phyloP scores from a whole-genome alignment of 2,113 vertebrate genomes.

The Tetraodon nigroviridis region DNA sequence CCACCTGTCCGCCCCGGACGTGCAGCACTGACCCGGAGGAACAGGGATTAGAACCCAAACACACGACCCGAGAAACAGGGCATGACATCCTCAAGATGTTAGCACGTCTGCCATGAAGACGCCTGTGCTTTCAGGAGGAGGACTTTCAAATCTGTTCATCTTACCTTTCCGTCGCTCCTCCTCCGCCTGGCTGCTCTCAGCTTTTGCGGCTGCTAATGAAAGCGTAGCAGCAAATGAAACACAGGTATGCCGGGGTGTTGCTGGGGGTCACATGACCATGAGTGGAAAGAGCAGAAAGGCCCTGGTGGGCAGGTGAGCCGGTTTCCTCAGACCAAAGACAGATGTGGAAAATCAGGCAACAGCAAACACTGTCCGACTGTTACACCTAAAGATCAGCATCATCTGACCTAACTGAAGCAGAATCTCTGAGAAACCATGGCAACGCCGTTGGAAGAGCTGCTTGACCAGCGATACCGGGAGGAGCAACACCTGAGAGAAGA shows the following conservation, averaged over 20 bases:
- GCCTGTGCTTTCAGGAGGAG: too few species aligned
- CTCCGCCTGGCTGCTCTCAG: constrained; percentile 41
- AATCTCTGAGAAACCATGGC: not conserved
- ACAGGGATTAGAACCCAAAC: too few species aligned
- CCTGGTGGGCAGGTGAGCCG: constrained; percentile 16
- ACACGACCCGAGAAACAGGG: too few species aligned
- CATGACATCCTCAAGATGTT: too few species aligned
- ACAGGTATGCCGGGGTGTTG: constrained; percentile 37
- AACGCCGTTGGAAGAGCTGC: too few species aligned
- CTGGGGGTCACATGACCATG: constrained; percentile 42
- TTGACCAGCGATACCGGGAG: not conserved
- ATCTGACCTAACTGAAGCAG: not conserved
- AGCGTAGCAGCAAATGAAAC: constrained; percentile 20
- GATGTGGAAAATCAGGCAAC: too few species aligned
- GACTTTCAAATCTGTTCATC: constrained; percentile 71
- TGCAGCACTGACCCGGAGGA: too few species aligned
- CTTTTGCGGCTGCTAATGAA: constrained; percentile 50
- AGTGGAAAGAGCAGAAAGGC: constrained; percentile 28
- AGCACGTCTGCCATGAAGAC: too few species aligned
- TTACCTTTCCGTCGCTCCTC: constrained; percentile 43
- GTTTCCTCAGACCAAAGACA: not conserved
- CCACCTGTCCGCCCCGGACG: too few species aligned
- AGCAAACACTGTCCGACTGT: too few species aligned
- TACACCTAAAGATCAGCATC: too few species aligned
- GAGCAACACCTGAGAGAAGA: not conserved